Conservation (phyloP, 2,888 invertebrate genomes). For the Prosopocoilus inquinatus region DNA sequence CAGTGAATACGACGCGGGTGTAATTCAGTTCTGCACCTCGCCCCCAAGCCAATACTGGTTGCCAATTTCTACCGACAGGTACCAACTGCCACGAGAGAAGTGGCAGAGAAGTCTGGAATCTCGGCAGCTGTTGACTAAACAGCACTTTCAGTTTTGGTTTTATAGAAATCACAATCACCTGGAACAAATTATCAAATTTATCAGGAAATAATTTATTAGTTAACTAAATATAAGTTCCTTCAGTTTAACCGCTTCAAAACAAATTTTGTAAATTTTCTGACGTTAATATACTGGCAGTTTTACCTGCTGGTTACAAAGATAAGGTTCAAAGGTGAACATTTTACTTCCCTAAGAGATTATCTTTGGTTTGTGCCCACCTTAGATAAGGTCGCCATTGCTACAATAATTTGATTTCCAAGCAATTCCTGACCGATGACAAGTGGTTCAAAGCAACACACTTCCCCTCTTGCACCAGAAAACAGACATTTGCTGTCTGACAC, state of each 20-base stretch:
- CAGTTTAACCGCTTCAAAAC: too few relatives aligned
- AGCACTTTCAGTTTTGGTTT: slow-evolving; percentile 75
- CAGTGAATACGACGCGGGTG: slow-evolving; percentile 66
- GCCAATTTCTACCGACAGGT: slow-evolving; percentile 70
- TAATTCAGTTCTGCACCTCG: slow-evolving; percentile 82
- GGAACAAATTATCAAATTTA: slow-evolving; percentile 25
- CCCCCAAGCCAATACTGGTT: slow-evolving; percentile 86
- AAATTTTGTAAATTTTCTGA: too few relatives aligned
- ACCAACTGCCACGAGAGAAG: slow-evolving; percentile 92
- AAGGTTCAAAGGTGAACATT: too few relatives aligned
- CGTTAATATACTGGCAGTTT: too few relatives aligned
- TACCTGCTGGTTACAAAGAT: too few relatives aligned
- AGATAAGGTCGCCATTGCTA: slow-evolving; percentile 92
- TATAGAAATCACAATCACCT: slow-evolving; percentile 76
- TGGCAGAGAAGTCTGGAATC: slow-evolving; percentile 74
- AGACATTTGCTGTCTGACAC: slow-evolving; percentile 80
- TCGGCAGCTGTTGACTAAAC: slow-evolving; percentile 73
- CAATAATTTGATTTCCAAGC: slow-evolving; percentile 70
- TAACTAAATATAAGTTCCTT: too few relatives aligned
- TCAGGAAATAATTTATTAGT: too few relatives aligned
- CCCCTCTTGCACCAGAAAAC: slow-evolving; percentile 96
- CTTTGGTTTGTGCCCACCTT: slow-evolving; percentile 57
- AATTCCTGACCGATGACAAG: slow-evolving; percentile 55
- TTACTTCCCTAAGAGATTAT: not conserved
- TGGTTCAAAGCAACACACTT: slow-evolving; percentile 78